A percentile compares a stretch with the other conserved stretches of the same genome.
Evolutionary conservation across 2,113 vertebrate genomes (phyloP).

Genomic region (Todiramphus chloris): DNA sequence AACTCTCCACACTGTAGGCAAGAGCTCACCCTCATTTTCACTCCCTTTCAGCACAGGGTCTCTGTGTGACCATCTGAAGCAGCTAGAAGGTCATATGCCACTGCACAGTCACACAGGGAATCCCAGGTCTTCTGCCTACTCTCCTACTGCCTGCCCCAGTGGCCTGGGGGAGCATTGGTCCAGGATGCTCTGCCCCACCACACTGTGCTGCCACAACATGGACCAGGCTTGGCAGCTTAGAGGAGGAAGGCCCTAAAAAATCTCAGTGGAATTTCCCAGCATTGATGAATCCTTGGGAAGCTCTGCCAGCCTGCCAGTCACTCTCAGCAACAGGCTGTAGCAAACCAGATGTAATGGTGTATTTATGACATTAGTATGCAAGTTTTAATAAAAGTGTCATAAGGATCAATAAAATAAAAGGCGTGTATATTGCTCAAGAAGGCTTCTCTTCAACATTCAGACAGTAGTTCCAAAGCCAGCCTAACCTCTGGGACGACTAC

Average conservation of each 20-base stretch:
- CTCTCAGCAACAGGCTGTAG: neutral
- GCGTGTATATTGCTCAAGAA: neutral
- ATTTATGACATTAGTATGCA: neutral
- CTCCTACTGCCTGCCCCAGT: accelerated
- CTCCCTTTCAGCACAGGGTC: neutral
- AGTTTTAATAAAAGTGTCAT: neutral
- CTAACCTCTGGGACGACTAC: neutral
- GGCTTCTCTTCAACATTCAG: neutral
- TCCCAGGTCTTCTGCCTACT: neutral
- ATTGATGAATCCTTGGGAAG: neutral
- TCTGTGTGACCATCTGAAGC: neutral
- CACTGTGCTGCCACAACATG: neutral
- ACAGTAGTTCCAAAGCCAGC: neutral
- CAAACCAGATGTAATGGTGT: neutral
- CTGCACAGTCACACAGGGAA: neutral
- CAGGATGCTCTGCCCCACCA: neutral
- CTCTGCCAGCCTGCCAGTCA: neutral
- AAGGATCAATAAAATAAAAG: neutral
- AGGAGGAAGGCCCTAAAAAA: neutral
- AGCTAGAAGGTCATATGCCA: neutral
- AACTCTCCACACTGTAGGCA: neutral
- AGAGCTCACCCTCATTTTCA: neutral
- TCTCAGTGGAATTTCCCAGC: neutral
- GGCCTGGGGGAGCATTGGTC: accelerated
- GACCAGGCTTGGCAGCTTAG: neutral